Base-by-base conservation (phyloP, 1,140 invertebrate genomes). In the Drosophila santomea region DNA sequence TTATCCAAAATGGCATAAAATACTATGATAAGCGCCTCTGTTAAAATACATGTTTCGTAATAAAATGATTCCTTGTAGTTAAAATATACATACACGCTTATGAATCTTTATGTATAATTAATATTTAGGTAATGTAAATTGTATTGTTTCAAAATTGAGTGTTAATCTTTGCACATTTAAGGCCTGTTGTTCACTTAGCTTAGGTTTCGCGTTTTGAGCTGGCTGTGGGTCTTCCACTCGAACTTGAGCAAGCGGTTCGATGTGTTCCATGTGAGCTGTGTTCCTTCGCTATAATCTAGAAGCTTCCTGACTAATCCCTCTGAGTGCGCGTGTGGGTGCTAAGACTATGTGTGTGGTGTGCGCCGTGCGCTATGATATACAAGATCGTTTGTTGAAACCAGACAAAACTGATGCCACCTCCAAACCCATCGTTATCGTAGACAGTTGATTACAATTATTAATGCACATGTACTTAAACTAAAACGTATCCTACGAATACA, bases 141-240 rank as follows among this genome's bases (percentile, higher is more conserved):
- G 54, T 60, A 75, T 84, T 67, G 64, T 77, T 63, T 71, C 50
- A 60, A 88, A 79, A 79, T 86, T 83, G 75, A 88, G 78, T 68
- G 79, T 88, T 88, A 57, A 80, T 89, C 68, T 89, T 89, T 90
- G 84, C 84, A 89, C 84, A 89, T 84, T 90, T 84, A 89, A 89
- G 84, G 84, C 84, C 80, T 90, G 80, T 84, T 60, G 80, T 89
- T 77, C 17, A 80, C 80, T 63, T 75, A 78, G 64, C 52, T 62
- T 80, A 80, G 51, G 44, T 47, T 67, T 67, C 59, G 39, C 20
- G 39, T 51, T 75, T 80, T 67, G 58, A 39, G 59, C 63, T 47
- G 52, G 15, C 36, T 55, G 55, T 44, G 17, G 17, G 17, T 17
- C 17, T 17, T 61, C 35, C 25, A 25, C 58, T 67, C 55, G 35